Conservation (phyloP, 2,113 vertebrate species). For the Crotophaga sulcirostris region DNA sequence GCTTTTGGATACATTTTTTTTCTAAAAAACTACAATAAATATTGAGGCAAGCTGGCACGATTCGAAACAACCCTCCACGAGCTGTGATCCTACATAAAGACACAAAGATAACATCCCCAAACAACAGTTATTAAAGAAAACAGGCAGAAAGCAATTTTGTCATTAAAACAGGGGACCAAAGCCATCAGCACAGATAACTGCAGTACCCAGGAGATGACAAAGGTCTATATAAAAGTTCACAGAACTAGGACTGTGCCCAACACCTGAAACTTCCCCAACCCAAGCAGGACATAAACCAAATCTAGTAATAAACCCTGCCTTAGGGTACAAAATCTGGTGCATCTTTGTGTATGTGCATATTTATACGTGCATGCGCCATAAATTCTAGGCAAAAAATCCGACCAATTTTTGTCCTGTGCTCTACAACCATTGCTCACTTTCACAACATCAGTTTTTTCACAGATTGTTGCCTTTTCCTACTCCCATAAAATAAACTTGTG, state of each 20-base stretch:
- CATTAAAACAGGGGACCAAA: background rate
- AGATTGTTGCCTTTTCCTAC: background rate
- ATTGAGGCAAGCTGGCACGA: background rate
- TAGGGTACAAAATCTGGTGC: background rate
- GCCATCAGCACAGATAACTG: background rate
- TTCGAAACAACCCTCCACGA: background rate
- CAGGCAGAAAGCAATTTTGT: background rate
- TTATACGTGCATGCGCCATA: fast-evolving
- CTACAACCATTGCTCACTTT: background rate
- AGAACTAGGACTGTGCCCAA: background rate
- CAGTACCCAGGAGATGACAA: background rate
- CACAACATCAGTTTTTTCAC: background rate
- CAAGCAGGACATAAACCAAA: background rate
- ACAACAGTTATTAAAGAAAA: background rate
- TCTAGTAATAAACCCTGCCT: background rate
- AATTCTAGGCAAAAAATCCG: background rate
- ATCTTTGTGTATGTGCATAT: background rate
- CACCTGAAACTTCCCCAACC: background rate
- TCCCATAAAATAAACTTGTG: background rate
- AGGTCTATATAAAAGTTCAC: background rate
- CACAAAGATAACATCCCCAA: background rate
- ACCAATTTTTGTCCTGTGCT: fast-evolving
- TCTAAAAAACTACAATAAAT: background rate
- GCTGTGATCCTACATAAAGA: background rate
- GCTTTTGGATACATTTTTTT: background rate